Base-by-base conservation (phyloP, 2,888 invertebrate species). In the Amaurobius ferox region DNA sequence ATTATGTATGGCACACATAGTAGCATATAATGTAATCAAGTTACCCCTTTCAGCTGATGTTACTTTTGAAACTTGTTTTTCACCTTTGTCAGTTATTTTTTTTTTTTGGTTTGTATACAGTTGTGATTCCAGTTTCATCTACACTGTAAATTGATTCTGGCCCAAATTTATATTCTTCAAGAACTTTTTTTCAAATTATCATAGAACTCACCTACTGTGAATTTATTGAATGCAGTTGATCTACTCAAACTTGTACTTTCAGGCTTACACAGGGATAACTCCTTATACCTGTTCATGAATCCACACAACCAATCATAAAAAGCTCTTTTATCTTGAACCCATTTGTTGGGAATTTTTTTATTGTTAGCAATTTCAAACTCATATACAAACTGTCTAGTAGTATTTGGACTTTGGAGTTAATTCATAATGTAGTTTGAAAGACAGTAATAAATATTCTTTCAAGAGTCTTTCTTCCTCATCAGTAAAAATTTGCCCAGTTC, bases 11-110 rank as follows among this genome's bases (percentile, higher is more conserved):
- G 32, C 67, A n/a, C 16, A 67, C 0, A 67, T 13, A 9, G 44
- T 44, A 44, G 16, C 44, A 13, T 9, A 32, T 67, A 90, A 79
- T n/a, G 89, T 90, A n/a, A 90, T 88, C 16, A 89, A 78, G 23
- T 35, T 16, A 30, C 72, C 72, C n/a, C 55, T 19, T 72, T 32
- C n/a, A n/a, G n/a, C n/a, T n/a, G n/a, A n/a, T n/a, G n/a, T n/a
- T n/a, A n/a, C n/a, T n/a, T n/a, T n/a, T n/a, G n/a, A n/a, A n/a
- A n/a, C n/a, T n/a, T n/a, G n/a, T n/a, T n/a, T n/a, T n/a, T n/a
- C n/a, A n/a, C n/a, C n/a, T n/a, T n/a, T n/a, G n/a, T 19, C 11
- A 30, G 16, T 13, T 32, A 66, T 66, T 44, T 16, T n/a, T 32
- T 32, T 66, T 66, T n/a, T 3, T 66, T 13, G 66, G 66, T 66